Conservation (phyloP, 1,140 invertebrate genomes). For the Caenorhabditis inopinata region DNA sequence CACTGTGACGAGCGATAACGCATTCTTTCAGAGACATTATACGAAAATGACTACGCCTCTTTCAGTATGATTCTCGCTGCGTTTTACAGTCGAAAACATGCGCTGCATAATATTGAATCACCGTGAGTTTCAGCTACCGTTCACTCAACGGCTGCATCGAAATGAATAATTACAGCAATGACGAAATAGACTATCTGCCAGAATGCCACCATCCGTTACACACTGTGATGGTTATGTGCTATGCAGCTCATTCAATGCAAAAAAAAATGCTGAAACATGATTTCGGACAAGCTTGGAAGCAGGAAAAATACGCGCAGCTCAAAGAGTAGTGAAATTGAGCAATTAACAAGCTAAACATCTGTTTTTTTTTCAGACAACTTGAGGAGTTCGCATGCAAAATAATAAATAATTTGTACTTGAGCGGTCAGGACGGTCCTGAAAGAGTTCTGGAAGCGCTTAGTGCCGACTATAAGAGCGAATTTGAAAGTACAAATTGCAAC, state of each 20-base stretch:
- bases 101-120: background rate
- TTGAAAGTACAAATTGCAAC: background rate
- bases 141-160: background rate
- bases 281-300: background rate
- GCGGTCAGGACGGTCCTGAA: background rate
- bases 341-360: too few species aligned
- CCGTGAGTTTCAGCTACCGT: background rate
- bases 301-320: background rate
- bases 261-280: background rate
- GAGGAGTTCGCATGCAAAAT: background rate
- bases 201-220: background rate
- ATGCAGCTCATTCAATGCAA: background rate
- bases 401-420: background rate
- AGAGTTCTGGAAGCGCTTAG: background rate
- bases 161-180: background rate
- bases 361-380: background rate
- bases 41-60: background rate
- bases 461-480: background rate
- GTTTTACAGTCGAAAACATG: background rate
- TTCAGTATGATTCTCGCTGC: background rate
- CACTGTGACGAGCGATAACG: background rate
- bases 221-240: background rate
- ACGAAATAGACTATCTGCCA: background rate
- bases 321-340: background rate
- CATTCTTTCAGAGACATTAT: background rate